Evolutionary conservation across 2,797 vertebrate genomes (phyloP).

Genomic region (Anisognathus igniventris): DNA sequence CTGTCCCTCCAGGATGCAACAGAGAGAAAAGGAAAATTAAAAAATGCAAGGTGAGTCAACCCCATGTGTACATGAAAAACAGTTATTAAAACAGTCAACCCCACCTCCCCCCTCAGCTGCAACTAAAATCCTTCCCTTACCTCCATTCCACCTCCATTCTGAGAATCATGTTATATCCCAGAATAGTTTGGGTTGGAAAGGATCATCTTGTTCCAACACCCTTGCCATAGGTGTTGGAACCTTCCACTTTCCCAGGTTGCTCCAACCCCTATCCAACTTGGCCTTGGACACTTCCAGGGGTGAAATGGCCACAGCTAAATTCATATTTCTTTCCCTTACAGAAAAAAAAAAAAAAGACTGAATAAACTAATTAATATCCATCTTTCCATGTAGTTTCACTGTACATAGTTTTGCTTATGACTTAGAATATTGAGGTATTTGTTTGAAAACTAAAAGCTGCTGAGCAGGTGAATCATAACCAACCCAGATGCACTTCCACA

Average conservation of each 20-base stretch:
- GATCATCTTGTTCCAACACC: background rate
- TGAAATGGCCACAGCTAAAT: background rate
- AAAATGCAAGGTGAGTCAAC: background rate
- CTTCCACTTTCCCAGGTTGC: background rate
- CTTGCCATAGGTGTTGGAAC: rapidly evolving
- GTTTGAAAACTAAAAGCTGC: background rate
- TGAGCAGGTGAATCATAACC: background rate
- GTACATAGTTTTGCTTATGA: background rate
- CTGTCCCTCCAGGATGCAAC: background rate
- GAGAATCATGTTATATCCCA: background rate
- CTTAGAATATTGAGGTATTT: background rate
- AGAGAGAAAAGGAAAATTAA: background rate
- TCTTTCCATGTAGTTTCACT: background rate
- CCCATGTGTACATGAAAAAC: background rate
- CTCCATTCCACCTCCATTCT: background rate
- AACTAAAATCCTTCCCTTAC: background rate
- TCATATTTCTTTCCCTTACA: background rate
- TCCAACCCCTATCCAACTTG: background rate
- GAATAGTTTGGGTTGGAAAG: background rate
- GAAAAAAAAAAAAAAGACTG: background rate
- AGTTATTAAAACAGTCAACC: background rate
- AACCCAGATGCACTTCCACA: background rate
- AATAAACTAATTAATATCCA: background rate
- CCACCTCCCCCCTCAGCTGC: background rate
- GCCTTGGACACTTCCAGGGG: background rate